Percentiles rank a stretch among this genome's conserved stretches.
These are phyloP conservation scores for Raja brachyura DNA, from an alignment of 2,113 vertebrate species.

Conservation along the genomic window DNA sequence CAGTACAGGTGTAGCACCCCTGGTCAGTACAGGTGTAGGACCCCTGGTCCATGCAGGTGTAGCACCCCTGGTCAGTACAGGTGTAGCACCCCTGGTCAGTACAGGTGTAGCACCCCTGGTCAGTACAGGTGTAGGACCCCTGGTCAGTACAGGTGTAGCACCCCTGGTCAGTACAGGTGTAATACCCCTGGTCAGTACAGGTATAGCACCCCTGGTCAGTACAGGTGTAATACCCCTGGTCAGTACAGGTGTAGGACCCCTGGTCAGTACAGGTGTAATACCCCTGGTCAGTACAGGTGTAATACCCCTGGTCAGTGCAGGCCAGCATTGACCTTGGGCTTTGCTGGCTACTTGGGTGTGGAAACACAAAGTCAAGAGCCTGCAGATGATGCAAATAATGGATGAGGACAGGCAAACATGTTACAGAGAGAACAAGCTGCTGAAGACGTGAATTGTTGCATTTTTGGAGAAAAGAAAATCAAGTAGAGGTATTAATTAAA, in stretches of 20 bases:
- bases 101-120: not conserved
- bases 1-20: not conserved
- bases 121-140: not conserved
- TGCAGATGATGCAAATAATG: not conserved
- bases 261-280: not conserved
- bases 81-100: not conserved
- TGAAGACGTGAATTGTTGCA: no score
- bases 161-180: no score
- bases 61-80: not conserved
- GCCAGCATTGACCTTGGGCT: not conserved
- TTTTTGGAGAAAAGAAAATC: no score
- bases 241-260: not conserved
- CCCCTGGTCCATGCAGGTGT: no score
- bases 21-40: not conserved
- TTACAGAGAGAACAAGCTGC: not conserved
- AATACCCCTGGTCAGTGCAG: not conserved
- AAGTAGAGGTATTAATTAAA: no score
- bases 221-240: not conserved
- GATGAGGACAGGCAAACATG: not conserved
- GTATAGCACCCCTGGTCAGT: not conserved
- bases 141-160: not conserved
- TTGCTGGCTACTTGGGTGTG: not conserved
- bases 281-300: no score
- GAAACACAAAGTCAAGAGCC: not conserved
- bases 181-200: no score